Evolutionary conservation across 1,140 invertebrate species (phyloP).

Genomic region (Macrobrachium nipponense): DNA sequence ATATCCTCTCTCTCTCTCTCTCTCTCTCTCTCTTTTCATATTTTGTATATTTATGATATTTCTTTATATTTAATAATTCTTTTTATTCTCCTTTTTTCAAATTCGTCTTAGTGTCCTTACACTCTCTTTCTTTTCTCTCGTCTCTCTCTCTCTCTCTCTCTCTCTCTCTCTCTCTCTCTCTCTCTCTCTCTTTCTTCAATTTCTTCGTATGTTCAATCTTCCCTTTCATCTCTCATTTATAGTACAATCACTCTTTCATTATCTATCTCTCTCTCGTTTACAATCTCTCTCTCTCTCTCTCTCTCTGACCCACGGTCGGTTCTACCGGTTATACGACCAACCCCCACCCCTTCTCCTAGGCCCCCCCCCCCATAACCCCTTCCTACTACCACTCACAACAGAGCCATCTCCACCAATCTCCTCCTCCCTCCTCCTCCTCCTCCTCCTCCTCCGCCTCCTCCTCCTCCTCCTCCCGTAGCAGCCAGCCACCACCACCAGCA

Average conservation of each 20-base stretch:
- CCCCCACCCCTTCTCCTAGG: background rate
- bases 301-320: background rate
- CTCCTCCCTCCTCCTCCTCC: background rate
- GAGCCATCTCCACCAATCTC: background rate
- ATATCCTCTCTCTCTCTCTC: background rate
- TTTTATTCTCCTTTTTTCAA: too few species aligned
- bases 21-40: background rate
- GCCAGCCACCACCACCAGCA: too few species aligned
- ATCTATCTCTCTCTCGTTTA: background rate
- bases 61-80: too few species aligned
- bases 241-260: background rate
- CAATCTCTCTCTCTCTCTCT: background rate
- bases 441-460: background rate
- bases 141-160: too few species aligned
- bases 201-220: background rate
- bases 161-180: too few species aligned
- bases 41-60: too few species aligned
- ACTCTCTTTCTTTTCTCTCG: too few species aligned
- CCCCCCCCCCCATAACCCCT: background rate
- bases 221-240: background rate
- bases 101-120: too few species aligned
- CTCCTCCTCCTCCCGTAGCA: background rate
- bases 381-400: background rate
- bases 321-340: too few species aligned
- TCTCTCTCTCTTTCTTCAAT: too few species aligned